Evolutionary conservation across 2,888 invertebrate species (phyloP).

Genomic region (Yponomeuta plumbellus): DNA sequence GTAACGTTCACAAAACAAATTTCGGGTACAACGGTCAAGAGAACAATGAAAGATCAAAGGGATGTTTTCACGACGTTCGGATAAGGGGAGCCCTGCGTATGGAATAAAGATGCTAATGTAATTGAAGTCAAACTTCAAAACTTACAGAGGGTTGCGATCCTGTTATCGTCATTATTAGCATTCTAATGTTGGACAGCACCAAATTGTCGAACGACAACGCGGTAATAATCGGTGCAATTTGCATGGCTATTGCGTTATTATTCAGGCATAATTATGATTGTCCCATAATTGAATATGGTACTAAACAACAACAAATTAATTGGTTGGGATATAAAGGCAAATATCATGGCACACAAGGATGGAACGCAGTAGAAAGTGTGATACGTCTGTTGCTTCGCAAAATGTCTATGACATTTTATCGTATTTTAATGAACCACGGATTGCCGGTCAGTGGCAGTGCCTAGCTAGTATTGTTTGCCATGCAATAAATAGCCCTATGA

Average conservation of each 20-base stretch:
- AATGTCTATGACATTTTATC: background rate
- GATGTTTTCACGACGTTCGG: conserved; percentile 50
- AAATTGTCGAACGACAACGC: conserved; percentile 34
- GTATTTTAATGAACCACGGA: conserved; percentile 38
- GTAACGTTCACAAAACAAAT: conserved; percentile 40
- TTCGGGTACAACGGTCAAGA: conserved; percentile 49
- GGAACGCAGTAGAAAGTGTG: background rate
- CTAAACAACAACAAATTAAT: background rate
- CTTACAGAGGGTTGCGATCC: conserved; percentile 37
- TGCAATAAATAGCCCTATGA: conserved; percentile 34
- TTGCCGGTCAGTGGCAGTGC: conserved; percentile 24
- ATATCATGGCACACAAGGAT: background rate
- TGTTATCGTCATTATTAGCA: conserved; percentile 24
- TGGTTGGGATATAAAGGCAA: background rate
- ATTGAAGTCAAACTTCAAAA: conserved; percentile 48
- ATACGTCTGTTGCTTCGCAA: background rate
- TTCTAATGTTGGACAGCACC: conserved; percentile 33
- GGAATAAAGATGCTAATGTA: conserved; percentile 50
- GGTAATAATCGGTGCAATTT: conserved; percentile 22
- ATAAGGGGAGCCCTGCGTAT: conserved; percentile 45
- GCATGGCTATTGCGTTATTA: background rate
- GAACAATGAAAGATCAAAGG: conserved; percentile 61
- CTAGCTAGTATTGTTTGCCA: conserved; percentile 17
- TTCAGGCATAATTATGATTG: background rate
- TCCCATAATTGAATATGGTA: background rate